Base-by-base conservation (phyloP, 2,888 invertebrate species). In the Colostygia pectinataria region DNA sequence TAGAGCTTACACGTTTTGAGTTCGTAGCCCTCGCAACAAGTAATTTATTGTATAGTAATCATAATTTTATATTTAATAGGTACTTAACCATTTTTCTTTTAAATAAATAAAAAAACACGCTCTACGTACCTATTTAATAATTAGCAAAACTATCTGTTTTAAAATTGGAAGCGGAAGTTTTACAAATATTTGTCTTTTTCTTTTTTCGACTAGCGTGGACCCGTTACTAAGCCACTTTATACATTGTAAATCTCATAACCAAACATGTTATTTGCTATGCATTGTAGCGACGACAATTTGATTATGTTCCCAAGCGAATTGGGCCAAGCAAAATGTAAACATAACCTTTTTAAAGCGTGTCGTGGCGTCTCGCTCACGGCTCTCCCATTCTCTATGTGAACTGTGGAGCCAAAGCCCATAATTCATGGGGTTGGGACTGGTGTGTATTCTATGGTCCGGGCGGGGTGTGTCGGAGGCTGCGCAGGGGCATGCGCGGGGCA, bases 391-490 rank as follows among this genome's bases (percentile, higher is more conserved):
- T 72, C 32, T 32, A 42, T 42, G 42, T 42, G 38, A 52, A 24
- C 33, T 32, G 36, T 28, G 47, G 28, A 18, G 29, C 25, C 6
- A 32, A 51, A 37, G 51, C 74, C 74, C 89, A 89, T 89, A 88
- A 84, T 65, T 88, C 87, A 88, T 88, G 73, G 74, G 33, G 34
- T 29, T 14, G 44, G 38, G 25, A 45, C 45, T 50, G 18, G 36
- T 36, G 38, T 38, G 38, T 49, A 43, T 43, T 43, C 50, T 50
- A 40, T 50, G 50, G 59, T 54, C 48, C 63, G 68, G 77, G 66
- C 53, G 74, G 76, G 76, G 80, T 69, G 79, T 75, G 59, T 66
- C 77, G 82, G 83, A 81, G 83, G 80, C 80, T 83, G 85, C 73
- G 79, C 71, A 66, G 71, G 71, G 63, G 66, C 62, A 63, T 29